Base-by-base conservation (phyloP, 2,888 invertebrate species). In the Hoplodrina blanda region DNA sequence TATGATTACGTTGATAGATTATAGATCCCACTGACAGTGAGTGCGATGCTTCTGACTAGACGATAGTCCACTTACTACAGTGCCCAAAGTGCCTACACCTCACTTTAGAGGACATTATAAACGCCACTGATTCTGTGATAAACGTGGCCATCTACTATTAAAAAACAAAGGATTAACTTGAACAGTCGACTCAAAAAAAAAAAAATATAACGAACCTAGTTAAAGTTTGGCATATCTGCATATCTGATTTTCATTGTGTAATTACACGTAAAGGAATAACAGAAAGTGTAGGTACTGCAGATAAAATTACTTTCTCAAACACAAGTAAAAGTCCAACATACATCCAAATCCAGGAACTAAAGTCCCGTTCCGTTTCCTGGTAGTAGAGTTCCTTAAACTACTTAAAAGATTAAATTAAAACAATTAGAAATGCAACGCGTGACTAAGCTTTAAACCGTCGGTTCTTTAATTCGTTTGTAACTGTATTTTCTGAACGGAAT, bases 401-500 rank as follows among this genome's bases (percentile, higher is more conserved):
- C 64, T 76, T 53, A 60, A 68, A 65, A 53, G 53, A 74, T 73
- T 71, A 49, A 69, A 67, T 70, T 67, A 57, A 69, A 59, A 61
- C 69, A 72, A 69, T 85, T 75, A 65, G 57, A 59, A 64, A 78
- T 85, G 80, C 75, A 73, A 73, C 55, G 70, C 49, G 57, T 68
- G 76, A 77, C 75, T 68, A 64, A 72, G 73, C 41, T 76, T 76
- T 70, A 73, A 73, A 57, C 66, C 62, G 62, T 44, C 55, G 57
- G 54, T 46, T 56, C 53, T 77, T 87, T 88, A 88, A 89, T 88
- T 89, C 84, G 79, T 88, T 89, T 87, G 88, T 86, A 88, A 91
- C 88, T 90, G 89, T 89, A 89, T 91, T 91, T 92, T 86, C 88
- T 82, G 77, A 87, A 87, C 85, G 87, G 87, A 93, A 94, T 93